Evolutionary conservation across 2,888 invertebrate species (phyloP).

Genomic region (Imbricaverruca yamaguchii): DNA sequence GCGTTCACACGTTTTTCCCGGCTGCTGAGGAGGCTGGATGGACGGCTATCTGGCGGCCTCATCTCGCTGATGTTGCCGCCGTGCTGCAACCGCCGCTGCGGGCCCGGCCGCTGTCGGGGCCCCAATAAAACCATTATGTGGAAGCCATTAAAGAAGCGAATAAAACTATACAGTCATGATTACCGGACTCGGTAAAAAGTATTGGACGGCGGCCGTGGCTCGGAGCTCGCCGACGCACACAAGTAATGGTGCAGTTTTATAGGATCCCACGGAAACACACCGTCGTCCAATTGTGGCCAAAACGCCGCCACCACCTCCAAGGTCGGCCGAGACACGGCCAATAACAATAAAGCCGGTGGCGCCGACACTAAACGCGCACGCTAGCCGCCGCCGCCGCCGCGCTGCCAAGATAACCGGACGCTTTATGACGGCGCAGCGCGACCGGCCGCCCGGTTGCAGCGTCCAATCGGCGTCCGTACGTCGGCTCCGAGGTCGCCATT

Average conservation of each 20-base stretch:
- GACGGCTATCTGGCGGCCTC: neutral
- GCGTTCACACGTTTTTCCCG: constrained; percentile 20
- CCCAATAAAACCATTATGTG: constrained; percentile 20
- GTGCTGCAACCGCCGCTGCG: neutral
- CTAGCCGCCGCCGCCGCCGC: neutral
- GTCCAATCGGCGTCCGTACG: too few relatives aligned
- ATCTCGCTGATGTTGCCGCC: constrained; percentile 9
- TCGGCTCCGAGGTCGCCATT: too few relatives aligned
- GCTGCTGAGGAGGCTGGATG: neutral
- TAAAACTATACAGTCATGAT: constrained; percentile 21
- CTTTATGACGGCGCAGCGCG: too few relatives aligned
- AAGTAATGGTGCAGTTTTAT: neutral
- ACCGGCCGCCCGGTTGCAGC: too few relatives aligned
- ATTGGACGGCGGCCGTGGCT: neutral
- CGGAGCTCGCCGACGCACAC: neutral
- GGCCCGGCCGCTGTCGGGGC: neutral
- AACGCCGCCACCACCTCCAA: neutral
- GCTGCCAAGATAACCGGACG: neutral
- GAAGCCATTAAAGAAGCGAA: constrained; percentile 20
- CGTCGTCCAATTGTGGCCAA: neutral
- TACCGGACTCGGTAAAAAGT: constrained; percentile 12
- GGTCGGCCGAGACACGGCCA: neutral
- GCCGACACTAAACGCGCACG: too few relatives aligned
- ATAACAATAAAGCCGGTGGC: constrained; percentile 6
- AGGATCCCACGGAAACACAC: constrained; percentile 11